Percentiles rank a stretch among this genome's conserved stretches.
phyloP scores from a whole-genome alignment of 35 echinoderm and acorn worm species.

The Apostichopus parvimensis region DNA sequence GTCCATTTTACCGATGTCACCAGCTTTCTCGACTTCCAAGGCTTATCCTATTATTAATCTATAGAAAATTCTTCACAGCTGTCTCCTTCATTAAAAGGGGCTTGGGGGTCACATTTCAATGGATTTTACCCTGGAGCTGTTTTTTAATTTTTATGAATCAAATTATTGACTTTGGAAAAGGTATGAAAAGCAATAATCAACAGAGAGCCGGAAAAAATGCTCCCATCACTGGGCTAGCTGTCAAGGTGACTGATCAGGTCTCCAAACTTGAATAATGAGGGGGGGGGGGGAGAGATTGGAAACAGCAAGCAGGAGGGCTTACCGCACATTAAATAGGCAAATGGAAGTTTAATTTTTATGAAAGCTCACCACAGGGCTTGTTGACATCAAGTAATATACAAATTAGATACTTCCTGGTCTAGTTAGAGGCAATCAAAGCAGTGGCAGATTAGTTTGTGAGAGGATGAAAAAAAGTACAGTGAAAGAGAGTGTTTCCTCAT shows the following conservation, averaged over 20 bases:
- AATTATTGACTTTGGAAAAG: slow-evolving; percentile 17
- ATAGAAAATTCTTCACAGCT: background rate
- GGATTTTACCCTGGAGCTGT: background rate
- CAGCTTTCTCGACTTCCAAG: too few species aligned
- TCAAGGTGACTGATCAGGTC: background rate
- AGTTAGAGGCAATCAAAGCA: slow-evolving; percentile 4
- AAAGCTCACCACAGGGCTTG: slow-evolving; percentile 2
- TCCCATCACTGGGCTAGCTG: background rate
- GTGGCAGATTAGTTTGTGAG: too few species aligned
- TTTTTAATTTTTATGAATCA: background rate
- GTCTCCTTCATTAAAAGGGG: background rate
- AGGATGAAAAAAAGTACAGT: too few species aligned
- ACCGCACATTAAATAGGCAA: background rate
- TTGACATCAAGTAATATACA: background rate
- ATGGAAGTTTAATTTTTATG: background rate
- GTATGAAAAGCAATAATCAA: slow-evolving; percentile 10
- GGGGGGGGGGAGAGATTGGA: background rate
- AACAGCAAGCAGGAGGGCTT: background rate
- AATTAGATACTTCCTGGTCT: slow-evolving; percentile 36
- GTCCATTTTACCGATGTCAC: too few species aligned
- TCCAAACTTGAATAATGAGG: background rate
- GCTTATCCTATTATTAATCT: too few species aligned
- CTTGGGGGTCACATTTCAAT: background rate
- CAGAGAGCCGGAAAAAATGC: background rate
- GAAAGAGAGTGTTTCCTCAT: too few species aligned